Conservation (phyloP, 2,113 vertebrate genomes). For the Corydoras maculifer region DNA sequence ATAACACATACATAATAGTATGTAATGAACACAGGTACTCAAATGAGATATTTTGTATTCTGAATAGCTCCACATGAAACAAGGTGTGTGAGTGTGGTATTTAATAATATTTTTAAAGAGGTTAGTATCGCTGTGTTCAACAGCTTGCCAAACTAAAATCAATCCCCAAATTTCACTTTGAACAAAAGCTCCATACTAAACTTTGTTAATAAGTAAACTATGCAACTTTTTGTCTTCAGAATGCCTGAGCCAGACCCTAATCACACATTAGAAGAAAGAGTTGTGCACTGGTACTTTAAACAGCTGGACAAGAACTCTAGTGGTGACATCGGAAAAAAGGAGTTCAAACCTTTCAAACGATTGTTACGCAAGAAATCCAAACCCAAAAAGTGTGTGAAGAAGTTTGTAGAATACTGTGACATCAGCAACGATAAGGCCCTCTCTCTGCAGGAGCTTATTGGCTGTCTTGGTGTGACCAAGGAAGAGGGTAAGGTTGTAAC, state of each 20-base stretch:
- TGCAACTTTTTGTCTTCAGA: constrained; percentile 50
- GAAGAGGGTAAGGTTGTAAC: neutral
- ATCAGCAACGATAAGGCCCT: constrained; percentile 84
- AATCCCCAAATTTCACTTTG: no score
- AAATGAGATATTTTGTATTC: no score
- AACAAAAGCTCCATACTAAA: no score
- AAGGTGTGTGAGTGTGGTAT: no score
- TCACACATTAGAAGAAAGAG: constrained; percentile 92
- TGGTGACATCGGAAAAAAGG: constrained; percentile 92
- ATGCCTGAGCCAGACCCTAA: constrained; percentile 89
- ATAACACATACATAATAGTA: no score
- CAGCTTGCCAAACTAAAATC: no score
- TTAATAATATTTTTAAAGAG: no score
- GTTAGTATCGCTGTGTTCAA: no score
- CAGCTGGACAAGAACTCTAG: constrained; percentile 89
- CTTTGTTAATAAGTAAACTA: no score
- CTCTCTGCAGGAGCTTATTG: constrained; percentile 87
- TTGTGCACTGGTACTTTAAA: constrained; percentile 95
- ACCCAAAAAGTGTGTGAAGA: constrained; percentile 94
- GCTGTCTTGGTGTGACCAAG: constrained; percentile 79
- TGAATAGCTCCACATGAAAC: no score
- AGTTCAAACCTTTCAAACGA: constrained; percentile 93
- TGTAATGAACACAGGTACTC: no score
- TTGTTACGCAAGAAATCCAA: constrained; percentile 93
- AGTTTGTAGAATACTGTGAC: constrained; percentile 95